A percentile compares a stretch with the other conserved stretches of the same genome.
Evolutionary conservation across 2,113 vertebrate genomes (phyloP).

Genomic region (Baryphthengus martii): DNA sequence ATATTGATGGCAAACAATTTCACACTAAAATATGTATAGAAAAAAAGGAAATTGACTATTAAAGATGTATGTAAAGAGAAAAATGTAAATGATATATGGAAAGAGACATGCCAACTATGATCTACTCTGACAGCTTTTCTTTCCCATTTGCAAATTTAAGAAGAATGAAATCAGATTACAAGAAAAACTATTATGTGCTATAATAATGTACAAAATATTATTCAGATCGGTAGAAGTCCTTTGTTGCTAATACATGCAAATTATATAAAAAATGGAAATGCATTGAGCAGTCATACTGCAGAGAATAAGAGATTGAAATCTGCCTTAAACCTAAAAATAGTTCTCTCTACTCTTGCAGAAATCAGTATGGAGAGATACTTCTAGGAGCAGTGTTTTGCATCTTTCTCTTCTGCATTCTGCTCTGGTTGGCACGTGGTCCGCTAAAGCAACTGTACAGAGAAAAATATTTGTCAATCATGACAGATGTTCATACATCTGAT

Average conservation of each 20-base stretch:
- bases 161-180: slow-evolving; percentile 39
- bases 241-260: neutral
- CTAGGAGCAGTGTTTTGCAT: neutral
- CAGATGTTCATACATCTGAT: neutral
- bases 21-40: slow-evolving; percentile 57
- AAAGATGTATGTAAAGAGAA: slow-evolving; percentile 55
- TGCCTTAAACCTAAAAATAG: neutral
- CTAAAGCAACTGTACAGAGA: neutral
- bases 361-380: neutral
- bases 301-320: neutral
- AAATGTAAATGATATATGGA: slow-evolving; percentile 37
- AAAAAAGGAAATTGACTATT: slow-evolving; percentile 48
- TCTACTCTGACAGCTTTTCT: slow-evolving; percentile 29
- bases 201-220: neutral
- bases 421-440: neutral
- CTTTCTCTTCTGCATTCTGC: neutral
- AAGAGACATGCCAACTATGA: slow-evolving; percentile 24
- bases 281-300: neutral
- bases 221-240: neutral
- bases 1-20: slow-evolving; percentile 67
- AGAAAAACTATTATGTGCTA: neutral
- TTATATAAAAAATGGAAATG: slow-evolving; percentile 53
- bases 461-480: neutral
- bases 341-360: neutral
- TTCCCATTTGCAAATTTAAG: slow-evolving; percentile 27